A percentile compares a stretch with the other conserved stretches of the same genome.
Conservation (phyloP, 2,888 invertebrate species). For the Melolontha melolontha region DNA sequence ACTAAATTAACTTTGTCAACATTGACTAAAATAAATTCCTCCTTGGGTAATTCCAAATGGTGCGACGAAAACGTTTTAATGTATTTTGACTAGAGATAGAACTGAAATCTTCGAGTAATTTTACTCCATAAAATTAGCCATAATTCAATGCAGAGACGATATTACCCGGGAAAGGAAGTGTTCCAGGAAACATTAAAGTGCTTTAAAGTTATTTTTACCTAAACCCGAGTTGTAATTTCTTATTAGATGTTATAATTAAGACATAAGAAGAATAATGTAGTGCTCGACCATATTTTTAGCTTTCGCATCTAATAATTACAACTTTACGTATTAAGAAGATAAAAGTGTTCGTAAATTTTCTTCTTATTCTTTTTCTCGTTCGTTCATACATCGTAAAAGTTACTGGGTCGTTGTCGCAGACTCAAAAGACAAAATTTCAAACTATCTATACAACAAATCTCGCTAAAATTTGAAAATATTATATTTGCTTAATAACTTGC, state of each 20-base stretch:
- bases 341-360: too few species aligned
- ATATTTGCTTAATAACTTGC: too few species aligned
- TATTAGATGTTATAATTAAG: too few species aligned
- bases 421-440: too few species aligned
- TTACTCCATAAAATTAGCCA: constrained; percentile 14
- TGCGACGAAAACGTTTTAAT: constrained; percentile 7
- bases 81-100: constrained; percentile 13
- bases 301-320: too few species aligned
- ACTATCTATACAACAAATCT: neutral
- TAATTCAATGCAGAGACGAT: constrained; percentile 3
- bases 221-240: too few species aligned
- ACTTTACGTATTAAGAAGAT: too few species aligned
- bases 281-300: too few species aligned
- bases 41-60: constrained; percentile 1
- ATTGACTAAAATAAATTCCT: constrained; percentile 13
- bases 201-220: too few species aligned
- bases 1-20: constrained; percentile 17
- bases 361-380: neutral
- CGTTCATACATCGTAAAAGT: neutral
- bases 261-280: too few species aligned
- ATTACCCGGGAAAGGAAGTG: neutral
- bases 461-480: too few species aligned
- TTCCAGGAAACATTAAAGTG: neutral
- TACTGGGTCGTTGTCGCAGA: neutral
- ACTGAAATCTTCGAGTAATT: neutral